phyloP scores from a whole-genome alignment of 2,797 vertebrate genomes.

The Parotocinclus haroldoi region DNA sequence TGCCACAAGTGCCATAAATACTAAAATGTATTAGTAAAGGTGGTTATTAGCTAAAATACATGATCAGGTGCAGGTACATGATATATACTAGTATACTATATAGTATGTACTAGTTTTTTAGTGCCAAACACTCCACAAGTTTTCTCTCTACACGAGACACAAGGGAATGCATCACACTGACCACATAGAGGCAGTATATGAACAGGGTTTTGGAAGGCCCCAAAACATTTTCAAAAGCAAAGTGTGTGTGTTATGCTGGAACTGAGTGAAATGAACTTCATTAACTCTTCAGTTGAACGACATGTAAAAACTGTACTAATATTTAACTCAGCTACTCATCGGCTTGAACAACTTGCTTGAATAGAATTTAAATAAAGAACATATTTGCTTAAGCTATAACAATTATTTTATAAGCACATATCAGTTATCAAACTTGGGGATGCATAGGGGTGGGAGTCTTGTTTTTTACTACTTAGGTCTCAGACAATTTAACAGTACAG shows the following conservation, averaged over 20 bases:
- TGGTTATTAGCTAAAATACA: too few species aligned
- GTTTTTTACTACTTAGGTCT: too few species aligned
- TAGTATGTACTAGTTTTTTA: not conserved
- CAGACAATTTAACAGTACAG: too few species aligned
- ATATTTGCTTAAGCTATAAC: not conserved
- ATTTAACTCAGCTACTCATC: slow-evolving; percentile 25
- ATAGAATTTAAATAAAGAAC: slow-evolving; percentile 13
- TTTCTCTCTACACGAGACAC: slow-evolving; percentile 30
- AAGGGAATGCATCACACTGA: slow-evolving; percentile 65
- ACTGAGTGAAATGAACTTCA: slow-evolving; percentile 22
- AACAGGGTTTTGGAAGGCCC: slow-evolving; percentile 64
- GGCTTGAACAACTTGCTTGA: slow-evolving; percentile 14
- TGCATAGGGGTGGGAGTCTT: too few species aligned
- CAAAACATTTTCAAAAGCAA: slow-evolving; percentile 34
- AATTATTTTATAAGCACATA: not conserved
- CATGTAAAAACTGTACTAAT: slow-evolving; percentile 12
- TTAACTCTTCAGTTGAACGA: slow-evolving; percentile 14
- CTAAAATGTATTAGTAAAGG: too few species aligned
- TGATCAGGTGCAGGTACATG: too few species aligned
- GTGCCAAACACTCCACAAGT: not conserved
- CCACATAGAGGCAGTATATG: slow-evolving; percentile 84
- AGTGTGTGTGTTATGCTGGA: slow-evolving; percentile 25
- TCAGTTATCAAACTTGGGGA: not conserved
- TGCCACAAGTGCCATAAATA: not conserved
- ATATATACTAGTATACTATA: too few species aligned